phyloP scores from a whole-genome alignment of 2,888 invertebrate genomes.

The Drosophila monieri region DNA sequence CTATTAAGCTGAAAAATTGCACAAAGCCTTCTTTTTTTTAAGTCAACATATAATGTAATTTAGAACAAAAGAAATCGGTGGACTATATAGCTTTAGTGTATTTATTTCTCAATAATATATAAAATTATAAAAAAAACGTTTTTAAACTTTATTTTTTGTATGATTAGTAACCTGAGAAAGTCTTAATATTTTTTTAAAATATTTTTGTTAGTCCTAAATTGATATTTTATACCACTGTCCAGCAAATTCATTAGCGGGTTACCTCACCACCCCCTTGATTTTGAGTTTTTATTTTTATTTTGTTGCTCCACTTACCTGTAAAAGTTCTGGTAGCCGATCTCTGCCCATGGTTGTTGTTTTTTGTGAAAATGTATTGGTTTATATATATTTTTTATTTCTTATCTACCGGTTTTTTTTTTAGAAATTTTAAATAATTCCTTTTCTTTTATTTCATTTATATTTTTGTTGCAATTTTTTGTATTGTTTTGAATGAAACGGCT shows the following conservation, averaged over 20 bases:
- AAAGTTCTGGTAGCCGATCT: slow-evolving; percentile 82
- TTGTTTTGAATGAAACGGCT: no score
- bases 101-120: no score
- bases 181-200: not conserved
- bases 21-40: not conserved
- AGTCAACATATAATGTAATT: not conserved
- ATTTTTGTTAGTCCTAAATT: not conserved
- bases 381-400: slow-evolving; percentile 19
- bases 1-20: not conserved
- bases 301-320: slow-evolving; percentile 76
- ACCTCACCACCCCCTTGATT: slow-evolving; percentile 13
- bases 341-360: slow-evolving; percentile 72
- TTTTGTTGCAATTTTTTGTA: slow-evolving; percentile 8
- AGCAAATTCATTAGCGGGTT: slow-evolving; percentile 20
- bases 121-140: no score
- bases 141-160: no score
- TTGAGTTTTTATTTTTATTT: slow-evolving; percentile 1
- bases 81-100: no score
- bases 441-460: not conserved
- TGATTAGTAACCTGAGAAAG: no score
- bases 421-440: slow-evolving; percentile 4
- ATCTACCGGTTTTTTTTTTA: slow-evolving; percentile 7
- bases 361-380: not conserved
- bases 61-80: not conserved
- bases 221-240: slow-evolving; percentile 22